A percentile compares a stretch with the other conserved stretches of the same genome.
phyloP scores from a whole-genome alignment of 2,888 invertebrate genomes.

The Coenonympha glycerion region DNA sequence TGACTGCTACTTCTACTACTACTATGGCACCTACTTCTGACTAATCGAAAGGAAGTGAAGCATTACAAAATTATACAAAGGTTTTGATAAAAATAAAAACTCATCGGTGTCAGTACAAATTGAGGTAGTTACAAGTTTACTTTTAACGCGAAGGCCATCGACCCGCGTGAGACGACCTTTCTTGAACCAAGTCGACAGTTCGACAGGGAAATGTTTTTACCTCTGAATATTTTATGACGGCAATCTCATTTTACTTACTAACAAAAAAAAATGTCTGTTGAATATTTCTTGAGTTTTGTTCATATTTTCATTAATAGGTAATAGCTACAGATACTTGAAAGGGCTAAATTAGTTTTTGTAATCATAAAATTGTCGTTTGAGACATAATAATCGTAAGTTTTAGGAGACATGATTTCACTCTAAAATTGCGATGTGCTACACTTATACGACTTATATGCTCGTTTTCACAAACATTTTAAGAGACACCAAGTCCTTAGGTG shows the following conservation, averaged over 20 bases:
- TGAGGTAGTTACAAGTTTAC: conserved; percentile 9
- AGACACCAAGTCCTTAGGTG: too few relatives aligned
- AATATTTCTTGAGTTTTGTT: neutral
- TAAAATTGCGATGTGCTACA: neutral
- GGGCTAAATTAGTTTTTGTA: too few relatives aligned
- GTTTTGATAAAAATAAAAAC: neutral
- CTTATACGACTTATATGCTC: too few relatives aligned
- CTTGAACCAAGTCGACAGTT: conserved; percentile 25
- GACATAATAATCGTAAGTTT: too few relatives aligned
- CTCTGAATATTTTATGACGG: conserved; percentile 26
- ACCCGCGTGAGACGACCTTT: conserved; percentile 22
- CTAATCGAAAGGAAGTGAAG: neutral
- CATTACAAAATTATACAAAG: neutral
- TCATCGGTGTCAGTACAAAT: conserved; percentile 12
- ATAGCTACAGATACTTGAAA: too few relatives aligned
- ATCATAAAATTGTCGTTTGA: too few relatives aligned
- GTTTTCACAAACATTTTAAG: too few relatives aligned
- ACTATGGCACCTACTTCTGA: too few relatives aligned
- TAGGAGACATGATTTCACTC: neutral
- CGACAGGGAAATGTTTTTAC: conserved; percentile 18
- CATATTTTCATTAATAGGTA: neutral
- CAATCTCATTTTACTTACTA: conserved; percentile 19
- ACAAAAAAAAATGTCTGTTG: conserved; percentile 14
- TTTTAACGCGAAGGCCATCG: conserved; percentile 18
- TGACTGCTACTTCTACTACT: too few relatives aligned